Conservation (phyloP, 2,797 vertebrate genomes). For the Oceanodroma leucorhoa region DNA sequence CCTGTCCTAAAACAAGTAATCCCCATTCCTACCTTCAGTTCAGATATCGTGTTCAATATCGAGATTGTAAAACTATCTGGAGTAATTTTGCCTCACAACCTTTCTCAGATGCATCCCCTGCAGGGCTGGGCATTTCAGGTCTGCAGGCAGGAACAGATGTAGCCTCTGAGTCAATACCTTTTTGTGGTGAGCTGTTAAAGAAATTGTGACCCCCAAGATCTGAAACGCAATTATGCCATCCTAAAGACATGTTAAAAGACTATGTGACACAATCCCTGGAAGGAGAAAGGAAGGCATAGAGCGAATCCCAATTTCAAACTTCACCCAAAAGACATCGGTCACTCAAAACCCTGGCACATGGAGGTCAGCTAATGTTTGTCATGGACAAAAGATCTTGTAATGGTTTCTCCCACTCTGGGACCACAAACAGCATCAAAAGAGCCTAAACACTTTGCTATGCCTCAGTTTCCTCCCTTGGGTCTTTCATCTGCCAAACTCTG, state of each 20-base stretch:
- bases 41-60: not conserved
- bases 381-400: not conserved
- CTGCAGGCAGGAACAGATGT: not conserved
- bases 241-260: not conserved
- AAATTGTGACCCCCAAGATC: not conserved
- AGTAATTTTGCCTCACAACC: not conserved
- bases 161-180: not conserved
- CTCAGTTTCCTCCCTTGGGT: not conserved
- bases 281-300: not conserved
- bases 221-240: not conserved
- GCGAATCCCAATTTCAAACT: not conserved
- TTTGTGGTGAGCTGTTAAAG: not conserved
- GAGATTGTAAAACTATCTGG: not conserved
- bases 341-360: not conserved
- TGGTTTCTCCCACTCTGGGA: not conserved
- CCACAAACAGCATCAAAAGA: not conserved
- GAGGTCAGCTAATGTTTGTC: not conserved
- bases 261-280: not conserved
- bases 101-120: not conserved
- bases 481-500: not conserved
- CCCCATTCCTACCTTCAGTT: not conserved
- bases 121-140: not conserved
- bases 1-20: not conserved
- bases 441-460: not conserved
- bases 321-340: accelerated